Base-by-base conservation (phyloP, 2,888 invertebrate species). In the Morpho deidamia region DNA sequence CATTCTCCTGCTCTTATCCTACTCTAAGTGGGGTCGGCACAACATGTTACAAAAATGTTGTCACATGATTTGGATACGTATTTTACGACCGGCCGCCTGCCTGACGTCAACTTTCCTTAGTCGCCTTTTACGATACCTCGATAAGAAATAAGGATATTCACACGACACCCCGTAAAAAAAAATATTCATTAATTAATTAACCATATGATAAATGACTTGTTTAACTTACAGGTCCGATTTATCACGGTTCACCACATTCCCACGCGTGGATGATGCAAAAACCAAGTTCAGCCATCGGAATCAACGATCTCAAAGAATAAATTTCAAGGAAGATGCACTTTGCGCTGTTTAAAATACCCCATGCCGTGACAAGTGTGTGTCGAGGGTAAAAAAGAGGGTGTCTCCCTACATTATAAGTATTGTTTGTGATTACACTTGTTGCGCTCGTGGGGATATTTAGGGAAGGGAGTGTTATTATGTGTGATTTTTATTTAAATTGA, bases 341-440 rank as follows among this genome's bases (percentile, higher is more conserved):
- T 74, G 75, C 80, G 71, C 81, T 72, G 70, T 73, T 70, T 74
- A 77, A 78, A 81, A 50, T 72, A 67, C 72, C 76, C 72, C 69
- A 66, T 65, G 71, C 78, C 74, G 81, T 80, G 81, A 84, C 85
- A 86, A 87, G 85, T 84, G 74, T 71, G 75, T 35, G 14, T 68
- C 67, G 63, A 62, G 66, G 68, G 66, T 59, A 62, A 8, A 42
- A 34, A 37, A 14, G 47, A 40, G 49, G 41, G 49, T 42, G 49
- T 11, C 33, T 14, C 52, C 61, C 68, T 65, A 56, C 70, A 68
- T 76, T 72, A 66, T 66, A 64, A 56, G 58, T 58, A 63, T 73
- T 81, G 76, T 77, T 76, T 76, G 72, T 64, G 69, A 63, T 57
- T 70, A 60, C 82, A 83, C 85, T 83, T 84, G 83, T 74, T 66